A percentile compares a stretch with the other conserved stretches of the same genome.
Conservation (phyloP, 2,888 invertebrate species). For the Sussaba pulchella region DNA sequence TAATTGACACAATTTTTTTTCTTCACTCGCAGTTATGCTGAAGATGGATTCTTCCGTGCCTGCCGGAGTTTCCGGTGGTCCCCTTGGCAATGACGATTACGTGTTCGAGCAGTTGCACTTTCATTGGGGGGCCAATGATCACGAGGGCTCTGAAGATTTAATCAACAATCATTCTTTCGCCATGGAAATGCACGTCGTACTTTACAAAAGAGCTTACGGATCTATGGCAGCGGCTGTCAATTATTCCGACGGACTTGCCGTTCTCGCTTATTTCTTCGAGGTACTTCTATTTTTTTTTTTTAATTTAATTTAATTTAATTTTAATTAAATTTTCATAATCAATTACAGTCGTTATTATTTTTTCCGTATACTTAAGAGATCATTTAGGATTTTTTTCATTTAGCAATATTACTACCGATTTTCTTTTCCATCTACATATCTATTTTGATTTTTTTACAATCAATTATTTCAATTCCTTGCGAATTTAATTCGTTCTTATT, state of each 20-base stretch:
- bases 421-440: too few species aligned
- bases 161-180: conserved; percentile 89
- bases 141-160: conserved; percentile 92
- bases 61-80: conserved; percentile 88
- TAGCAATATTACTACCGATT: too few species aligned
- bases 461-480: neutral
- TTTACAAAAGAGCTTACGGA: conserved; percentile 89
- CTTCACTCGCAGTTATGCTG: conserved; percentile 86
- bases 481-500: neutral
- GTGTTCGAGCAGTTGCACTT: conserved; percentile 92
- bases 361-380: too few species aligned
- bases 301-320: neutral
- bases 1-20: too few species aligned
- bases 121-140: conserved; percentile 92
- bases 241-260: conserved; percentile 90
- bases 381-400: too few species aligned
- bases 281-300: conserved; percentile 83
- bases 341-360: too few species aligned
- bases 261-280: conserved; percentile 92
- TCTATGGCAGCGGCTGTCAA: conserved; percentile 87
- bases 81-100: conserved; percentile 87
- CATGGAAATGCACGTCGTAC: conserved; percentile 92
- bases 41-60: conserved; percentile 86
- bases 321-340: neutral
- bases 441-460: too few species aligned